Evolutionary conservation across 2,797 vertebrate species (phyloP).

Genomic region (Novumbra hubbsi): DNA sequence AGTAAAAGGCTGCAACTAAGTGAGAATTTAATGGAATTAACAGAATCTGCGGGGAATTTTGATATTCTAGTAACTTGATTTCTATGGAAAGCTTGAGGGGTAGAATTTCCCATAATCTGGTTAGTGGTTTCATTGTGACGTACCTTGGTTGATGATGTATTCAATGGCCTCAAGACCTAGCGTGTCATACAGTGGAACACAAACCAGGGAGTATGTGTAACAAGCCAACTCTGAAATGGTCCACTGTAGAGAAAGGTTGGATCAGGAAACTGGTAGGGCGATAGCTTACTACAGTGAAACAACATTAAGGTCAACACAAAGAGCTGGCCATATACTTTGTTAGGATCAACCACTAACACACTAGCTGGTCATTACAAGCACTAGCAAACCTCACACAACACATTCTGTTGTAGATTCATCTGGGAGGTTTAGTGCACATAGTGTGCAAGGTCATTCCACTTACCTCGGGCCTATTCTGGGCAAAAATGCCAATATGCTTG

Average conservation of each 20-base stretch:
- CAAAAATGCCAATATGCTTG: slow-evolving; percentile 87
- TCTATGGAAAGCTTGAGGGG: neutral
- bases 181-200: slow-evolving; percentile 92
- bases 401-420: no score
- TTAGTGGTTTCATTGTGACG: neutral
- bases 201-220: slow-evolving; percentile 90
- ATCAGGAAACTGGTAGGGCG: neutral
- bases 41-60: neutral
- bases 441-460: neutral
- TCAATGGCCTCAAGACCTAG: slow-evolving; percentile 88
- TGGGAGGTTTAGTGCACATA: neutral
- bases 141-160: slow-evolving; percentile 90
- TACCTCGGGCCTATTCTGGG: slow-evolving; percentile 97
- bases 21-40: neutral
- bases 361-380: no score
- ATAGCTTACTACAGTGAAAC: no score
- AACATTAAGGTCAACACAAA: no score
- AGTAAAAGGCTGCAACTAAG: no score
- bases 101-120: neutral
- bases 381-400: no score
- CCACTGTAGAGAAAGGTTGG: slow-evolving; percentile 77
- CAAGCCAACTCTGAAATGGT: slow-evolving; percentile 92
- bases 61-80: neutral
- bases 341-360: no score
- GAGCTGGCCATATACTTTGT: no score